These are phyloP conservation scores for Ascidia mentula DNA, from an alignment of 23 tunicate genomes.

Conservation along the genomic window DNA sequence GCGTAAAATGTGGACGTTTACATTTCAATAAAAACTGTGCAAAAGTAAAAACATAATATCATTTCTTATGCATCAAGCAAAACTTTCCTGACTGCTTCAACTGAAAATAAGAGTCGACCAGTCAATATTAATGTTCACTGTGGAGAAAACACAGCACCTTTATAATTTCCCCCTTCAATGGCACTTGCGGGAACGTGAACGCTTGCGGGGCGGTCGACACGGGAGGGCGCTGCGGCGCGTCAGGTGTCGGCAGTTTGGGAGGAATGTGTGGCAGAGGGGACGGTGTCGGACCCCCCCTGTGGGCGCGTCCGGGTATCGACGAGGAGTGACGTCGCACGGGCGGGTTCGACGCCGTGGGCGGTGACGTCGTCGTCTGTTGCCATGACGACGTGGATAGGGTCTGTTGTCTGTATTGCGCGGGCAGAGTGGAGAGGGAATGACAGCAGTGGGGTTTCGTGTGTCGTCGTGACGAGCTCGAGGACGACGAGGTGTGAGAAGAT, in stretches of 20 bases:
- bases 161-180: not conserved
- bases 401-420: constrained; percentile 38
- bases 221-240: not conserved
- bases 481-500: constrained; percentile 50
- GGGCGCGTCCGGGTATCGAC: constrained; percentile 45
- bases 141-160: too few relatives aligned
- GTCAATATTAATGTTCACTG: too few relatives aligned
- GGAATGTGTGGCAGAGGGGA: not conserved
- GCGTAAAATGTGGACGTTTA: too few relatives aligned
- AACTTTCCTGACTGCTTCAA: too few relatives aligned
- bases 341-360: constrained; percentile 11
- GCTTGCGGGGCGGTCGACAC: not conserved
- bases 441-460: not conserved
- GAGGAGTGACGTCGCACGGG: constrained; percentile 57
- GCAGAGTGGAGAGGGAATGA: not conserved
- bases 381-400: constrained; percentile 52
- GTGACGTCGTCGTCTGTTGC: constrained; percentile 4
- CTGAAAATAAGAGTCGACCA: too few relatives aligned
- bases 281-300: constrained; percentile 5
- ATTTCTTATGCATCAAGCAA: too few relatives aligned
- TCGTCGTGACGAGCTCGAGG: constrained; percentile 40
- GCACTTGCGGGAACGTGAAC: not conserved
- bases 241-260: not conserved
- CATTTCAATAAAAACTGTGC: too few relatives aligned
- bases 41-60: too few relatives aligned